phyloP scores from a whole-genome alignment of 2,888 invertebrate species.

The Ectropis crepuscularia region DNA sequence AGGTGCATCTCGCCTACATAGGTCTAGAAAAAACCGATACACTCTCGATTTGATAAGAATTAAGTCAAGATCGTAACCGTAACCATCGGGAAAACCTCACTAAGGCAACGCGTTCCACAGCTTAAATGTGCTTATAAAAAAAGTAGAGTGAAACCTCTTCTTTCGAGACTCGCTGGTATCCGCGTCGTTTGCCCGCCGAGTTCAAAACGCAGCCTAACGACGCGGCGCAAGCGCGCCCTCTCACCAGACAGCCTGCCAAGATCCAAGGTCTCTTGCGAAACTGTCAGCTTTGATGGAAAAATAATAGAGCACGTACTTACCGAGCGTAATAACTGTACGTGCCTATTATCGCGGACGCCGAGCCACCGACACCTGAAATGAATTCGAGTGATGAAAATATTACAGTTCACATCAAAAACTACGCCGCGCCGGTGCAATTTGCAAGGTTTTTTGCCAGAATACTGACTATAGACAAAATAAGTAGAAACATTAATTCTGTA shows the following conservation, averaged over 20 bases:
- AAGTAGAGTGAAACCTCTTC: too few relatives aligned
- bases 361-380: slow-evolving; percentile 26
- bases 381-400: slow-evolving; percentile 31
- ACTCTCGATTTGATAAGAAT: too few relatives aligned
- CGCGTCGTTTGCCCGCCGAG: background rate
- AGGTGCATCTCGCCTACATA: too few relatives aligned
- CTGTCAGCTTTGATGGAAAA: slow-evolving; percentile 64
- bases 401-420: slow-evolving; percentile 6
- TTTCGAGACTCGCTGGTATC: too few relatives aligned
- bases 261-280: slow-evolving; percentile 49
- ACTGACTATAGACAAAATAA: too few relatives aligned
- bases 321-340: slow-evolving; percentile 56
- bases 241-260: slow-evolving; percentile 32
- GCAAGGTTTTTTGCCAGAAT: too few relatives aligned
- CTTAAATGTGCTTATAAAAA: too few relatives aligned
- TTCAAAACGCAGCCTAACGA: background rate
- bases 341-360: slow-evolving; percentile 50
- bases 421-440: background rate
- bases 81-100: too few relatives aligned
- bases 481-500: too few relatives aligned
- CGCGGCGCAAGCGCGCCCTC: slow-evolving; percentile 22
- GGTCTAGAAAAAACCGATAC: too few relatives aligned
- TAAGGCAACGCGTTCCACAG: too few relatives aligned
- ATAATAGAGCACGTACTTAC: slow-evolving; percentile 67
- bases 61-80: too few relatives aligned